Evolutionary conservation across 2,113 vertebrate genomes (phyloP).

Genomic region (Periophthalmus modestus): DNA sequence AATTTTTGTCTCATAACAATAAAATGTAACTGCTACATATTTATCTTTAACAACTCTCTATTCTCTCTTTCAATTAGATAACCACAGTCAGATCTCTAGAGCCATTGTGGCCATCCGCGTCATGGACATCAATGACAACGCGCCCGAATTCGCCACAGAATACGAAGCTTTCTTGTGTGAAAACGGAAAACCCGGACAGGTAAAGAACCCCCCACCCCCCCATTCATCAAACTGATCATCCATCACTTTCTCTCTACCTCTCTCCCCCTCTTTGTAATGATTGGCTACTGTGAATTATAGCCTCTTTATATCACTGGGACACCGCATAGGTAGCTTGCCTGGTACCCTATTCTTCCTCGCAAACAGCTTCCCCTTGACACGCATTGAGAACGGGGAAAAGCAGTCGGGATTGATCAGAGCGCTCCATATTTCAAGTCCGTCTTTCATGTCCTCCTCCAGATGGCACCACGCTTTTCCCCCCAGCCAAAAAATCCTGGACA

Average conservation of each 20-base stretch:
- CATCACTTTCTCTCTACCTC: constrained; percentile 32
- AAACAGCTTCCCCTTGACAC: constrained; percentile 50
- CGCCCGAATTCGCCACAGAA: constrained; percentile 92
- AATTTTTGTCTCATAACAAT: too few species aligned
- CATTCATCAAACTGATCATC: constrained; percentile 56
- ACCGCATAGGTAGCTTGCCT: constrained; percentile 56
- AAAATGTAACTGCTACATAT: too few species aligned
- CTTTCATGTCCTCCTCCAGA: constrained; percentile 76
- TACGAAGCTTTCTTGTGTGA: constrained; percentile 96
- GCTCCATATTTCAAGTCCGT: constrained; percentile 73
- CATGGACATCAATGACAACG: constrained; percentile 98
- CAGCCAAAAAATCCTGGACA: constrained; percentile 65
- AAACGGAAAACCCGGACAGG: constrained; percentile 96
- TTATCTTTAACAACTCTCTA: constrained; percentile 6
- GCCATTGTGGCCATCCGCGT: constrained; percentile 94
- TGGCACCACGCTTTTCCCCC: constrained; percentile 65
- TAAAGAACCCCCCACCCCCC: constrained; percentile 60
- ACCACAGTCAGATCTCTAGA: constrained; percentile 96
- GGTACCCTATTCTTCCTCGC: constrained; percentile 40
- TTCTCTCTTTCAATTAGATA: constrained; percentile 76
- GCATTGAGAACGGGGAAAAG: constrained; percentile 52
- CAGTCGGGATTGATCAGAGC: constrained; percentile 70
- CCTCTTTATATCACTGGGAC: constrained; percentile 69
- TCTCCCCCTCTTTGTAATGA: constrained; percentile 62
- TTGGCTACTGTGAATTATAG: constrained; percentile 70